Conservation (phyloP, 2,113 vertebrate genomes). For the Chionis minor region DNA sequence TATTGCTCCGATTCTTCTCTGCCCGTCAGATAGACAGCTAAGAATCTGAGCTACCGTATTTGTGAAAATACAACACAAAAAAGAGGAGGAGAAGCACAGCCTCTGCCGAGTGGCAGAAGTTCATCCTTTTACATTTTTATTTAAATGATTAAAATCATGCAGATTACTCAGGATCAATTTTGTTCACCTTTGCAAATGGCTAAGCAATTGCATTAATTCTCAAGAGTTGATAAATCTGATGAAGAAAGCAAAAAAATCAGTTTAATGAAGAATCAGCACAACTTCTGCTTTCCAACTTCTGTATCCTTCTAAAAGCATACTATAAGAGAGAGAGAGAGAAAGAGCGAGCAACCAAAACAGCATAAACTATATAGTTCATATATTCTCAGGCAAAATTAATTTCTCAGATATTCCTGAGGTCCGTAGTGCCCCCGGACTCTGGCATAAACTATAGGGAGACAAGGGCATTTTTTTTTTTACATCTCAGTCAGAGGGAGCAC, state of each 20-base stretch:
- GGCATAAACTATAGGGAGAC: not conserved
- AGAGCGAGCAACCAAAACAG: not conserved
- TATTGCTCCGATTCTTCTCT: not conserved
- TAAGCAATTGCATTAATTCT: not conserved
- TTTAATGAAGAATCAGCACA: not conserved
- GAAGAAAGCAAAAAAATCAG: not conserved
- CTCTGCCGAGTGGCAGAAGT: not conserved
- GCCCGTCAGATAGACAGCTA: not conserved
- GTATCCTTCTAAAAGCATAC: not conserved
- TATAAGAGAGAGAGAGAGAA: not conserved
- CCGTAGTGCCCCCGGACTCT: not conserved
- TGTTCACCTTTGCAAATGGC: not conserved
- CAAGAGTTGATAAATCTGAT: not conserved
- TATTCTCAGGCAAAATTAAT: not conserved
- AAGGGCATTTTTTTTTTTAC: not conserved
- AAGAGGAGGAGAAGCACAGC: not conserved
- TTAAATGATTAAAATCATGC: not conserved
- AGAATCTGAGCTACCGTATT: not conserved
- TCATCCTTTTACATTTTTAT: not conserved
- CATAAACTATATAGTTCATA: not conserved
- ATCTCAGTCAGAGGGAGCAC: constrained; percentile 16
- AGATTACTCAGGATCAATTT: not conserved
- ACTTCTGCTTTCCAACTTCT: not conserved
- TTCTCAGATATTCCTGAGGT: not conserved
- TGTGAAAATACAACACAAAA: not conserved